Percentiles rank a stretch among this genome's conserved stretches.
phyloP scores from a whole-genome alignment of 2,797 vertebrate species.

The Falco berigora region DNA sequence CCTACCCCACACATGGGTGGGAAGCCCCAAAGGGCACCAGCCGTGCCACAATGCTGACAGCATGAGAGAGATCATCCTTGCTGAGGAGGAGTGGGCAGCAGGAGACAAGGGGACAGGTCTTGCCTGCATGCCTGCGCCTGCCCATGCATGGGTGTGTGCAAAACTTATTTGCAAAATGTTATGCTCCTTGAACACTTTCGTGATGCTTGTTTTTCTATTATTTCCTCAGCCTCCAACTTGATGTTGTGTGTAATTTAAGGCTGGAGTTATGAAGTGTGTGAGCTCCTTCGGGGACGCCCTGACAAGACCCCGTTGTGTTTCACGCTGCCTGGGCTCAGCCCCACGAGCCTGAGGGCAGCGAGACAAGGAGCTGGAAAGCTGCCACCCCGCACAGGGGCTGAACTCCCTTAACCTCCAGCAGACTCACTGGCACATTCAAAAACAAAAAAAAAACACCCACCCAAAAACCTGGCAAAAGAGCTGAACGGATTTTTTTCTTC shows the following conservation, averaged over 20 bases:
- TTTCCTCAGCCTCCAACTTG: neutral
- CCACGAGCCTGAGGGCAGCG: accelerated
- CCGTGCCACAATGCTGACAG: neutral
- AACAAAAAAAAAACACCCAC: neutral
- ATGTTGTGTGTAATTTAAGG: neutral
- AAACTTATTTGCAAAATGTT: neutral
- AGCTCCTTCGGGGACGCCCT: neutral
- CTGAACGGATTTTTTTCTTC: neutral
- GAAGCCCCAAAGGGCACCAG: too few relatives aligned
- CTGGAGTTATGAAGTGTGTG: neutral
- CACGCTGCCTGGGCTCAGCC: neutral
- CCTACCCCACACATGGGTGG: neutral
- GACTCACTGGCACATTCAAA: neutral
- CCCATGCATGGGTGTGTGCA: neutral
- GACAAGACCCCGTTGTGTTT: neutral
- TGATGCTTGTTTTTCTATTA: neutral
- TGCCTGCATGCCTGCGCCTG: neutral
- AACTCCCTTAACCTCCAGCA: neutral
- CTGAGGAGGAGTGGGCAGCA: neutral
- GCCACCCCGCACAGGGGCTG: neutral
- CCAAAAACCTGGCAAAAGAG: neutral
- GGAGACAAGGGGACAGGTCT: neutral
- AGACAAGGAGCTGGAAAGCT: neutral
- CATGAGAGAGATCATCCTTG: accelerated
- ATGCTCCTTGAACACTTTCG: accelerated